Base-by-base conservation (phyloP, 1,140 invertebrate genomes). In the Microplitis mediator region DNA sequence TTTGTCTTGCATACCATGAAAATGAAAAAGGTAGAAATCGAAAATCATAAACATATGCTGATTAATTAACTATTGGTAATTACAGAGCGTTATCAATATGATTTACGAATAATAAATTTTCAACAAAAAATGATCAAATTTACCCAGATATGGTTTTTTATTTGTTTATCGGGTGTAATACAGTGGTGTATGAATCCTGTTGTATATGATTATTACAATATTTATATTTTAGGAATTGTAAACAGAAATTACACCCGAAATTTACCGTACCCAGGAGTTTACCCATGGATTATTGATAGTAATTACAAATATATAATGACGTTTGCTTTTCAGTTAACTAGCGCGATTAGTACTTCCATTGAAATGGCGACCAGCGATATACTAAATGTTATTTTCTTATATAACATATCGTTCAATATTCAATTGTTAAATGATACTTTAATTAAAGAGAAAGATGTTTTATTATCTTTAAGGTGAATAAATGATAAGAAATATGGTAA, bases 151-250 rank as follows among this genome's bases (percentile, higher is more conserved):
- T 80, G 77, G 75, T 31, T 64, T 3, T 60, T 45, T 13, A n/a
- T 74, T 36, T 75, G 67, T 32, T 51, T 72, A 34, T 77, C 74
- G 11, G 78, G 74, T 2, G 50, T 77, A 34, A 3, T 76, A 6
- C 78, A 80, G 62, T 80, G 78, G 78, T 78, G 78, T 60, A 35
- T 60, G 9, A 78, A 77, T 74, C 74, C 79, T 14, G 56, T 80
- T 2, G 56, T 62, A 56, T 71, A 71, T 39, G 45, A 71, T 56
- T 58, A 65, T 9, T 58, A 68, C 4, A 34, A 68, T 32, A 61
- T 61, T 61, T 13, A 32, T 61, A 3, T 32, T 9, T 3, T 61
- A 32, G 4, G 8, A 61, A 32, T 32, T 23, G 6, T 13, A 31
- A 32, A 23, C n/a, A n/a, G n/a, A 16, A 14, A 56, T 23, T 56